phyloP scores from a whole-genome alignment of 2,888 invertebrate species.

The Pinctada fucata region DNA sequence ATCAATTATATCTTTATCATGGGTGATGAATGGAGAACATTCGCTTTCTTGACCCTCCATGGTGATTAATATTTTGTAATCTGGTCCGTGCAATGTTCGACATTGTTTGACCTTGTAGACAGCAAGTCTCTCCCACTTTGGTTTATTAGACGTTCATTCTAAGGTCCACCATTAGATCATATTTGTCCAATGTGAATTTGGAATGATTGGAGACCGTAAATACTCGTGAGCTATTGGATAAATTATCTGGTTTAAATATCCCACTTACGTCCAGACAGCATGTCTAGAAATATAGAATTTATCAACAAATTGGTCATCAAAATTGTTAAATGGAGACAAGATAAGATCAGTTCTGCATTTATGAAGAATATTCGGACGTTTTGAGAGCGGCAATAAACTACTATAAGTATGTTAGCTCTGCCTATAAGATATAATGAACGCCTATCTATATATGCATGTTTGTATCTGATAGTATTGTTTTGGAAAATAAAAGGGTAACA shows the following conservation, averaged over 20 bases:
- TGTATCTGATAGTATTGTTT: no score
- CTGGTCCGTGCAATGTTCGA: neutral
- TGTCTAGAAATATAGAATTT: conserved; percentile 1
- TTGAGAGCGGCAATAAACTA: no score
- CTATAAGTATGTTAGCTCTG: no score
- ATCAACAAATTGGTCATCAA: neutral
- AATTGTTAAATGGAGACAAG: neutral
- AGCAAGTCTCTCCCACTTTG: neutral
- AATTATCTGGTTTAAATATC: conserved; percentile 15
- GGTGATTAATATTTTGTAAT: conserved; percentile 16
- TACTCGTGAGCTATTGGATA: neutral
- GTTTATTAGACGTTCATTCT: neutral
- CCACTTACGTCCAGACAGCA: neutral
- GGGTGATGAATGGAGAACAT: conserved; percentile 7
- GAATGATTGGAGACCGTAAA: conserved; percentile 6
- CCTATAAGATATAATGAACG: no score
- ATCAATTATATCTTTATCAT: conserved; percentile 12
- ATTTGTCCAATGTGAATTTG: neutral
- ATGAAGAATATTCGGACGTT: neutral
- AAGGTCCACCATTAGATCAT: neutral
- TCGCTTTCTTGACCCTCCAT: conserved; percentile 14
- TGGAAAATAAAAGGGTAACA: no score
- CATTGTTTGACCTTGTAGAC: neutral
- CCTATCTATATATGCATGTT: no score
- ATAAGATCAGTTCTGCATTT: neutral